Percentiles rank a stretch among this genome's conserved stretches.
Evolutionary conservation across 2,888 invertebrate species (phyloP).

Genomic region (Amiota communis): DNA sequence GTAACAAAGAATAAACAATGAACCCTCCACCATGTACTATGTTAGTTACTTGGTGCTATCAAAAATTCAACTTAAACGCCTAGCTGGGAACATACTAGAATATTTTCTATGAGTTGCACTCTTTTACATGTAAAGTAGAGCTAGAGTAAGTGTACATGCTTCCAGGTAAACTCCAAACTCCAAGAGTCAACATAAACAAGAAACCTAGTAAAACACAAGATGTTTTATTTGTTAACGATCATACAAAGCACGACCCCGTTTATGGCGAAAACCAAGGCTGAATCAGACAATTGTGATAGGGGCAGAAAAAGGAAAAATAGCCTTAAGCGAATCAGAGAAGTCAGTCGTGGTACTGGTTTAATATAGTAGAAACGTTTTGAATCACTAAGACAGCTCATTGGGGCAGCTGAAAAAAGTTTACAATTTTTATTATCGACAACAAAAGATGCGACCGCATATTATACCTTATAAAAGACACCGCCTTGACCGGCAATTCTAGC

Average conservation of each 20-base stretch:
- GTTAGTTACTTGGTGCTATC: slow-evolving; percentile 3
- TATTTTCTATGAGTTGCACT: slow-evolving; percentile 24
- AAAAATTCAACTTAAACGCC: not conserved
- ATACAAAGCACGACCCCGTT: slow-evolving; percentile 20
- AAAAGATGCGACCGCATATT: slow-evolving; percentile 45
- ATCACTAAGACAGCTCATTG: slow-evolving; percentile 4
- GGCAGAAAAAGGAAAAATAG: slow-evolving; percentile 1
- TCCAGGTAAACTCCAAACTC: slow-evolving; percentile 20
- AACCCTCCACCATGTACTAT: not conserved
- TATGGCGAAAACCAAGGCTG: slow-evolving; percentile 24
- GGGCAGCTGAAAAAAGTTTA: slow-evolving; percentile 51
- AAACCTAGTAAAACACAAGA: slow-evolving; percentile 28
- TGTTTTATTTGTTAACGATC: slow-evolving; percentile 33
- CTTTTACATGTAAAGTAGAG: too few species aligned
- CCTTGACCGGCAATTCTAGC: not conserved
- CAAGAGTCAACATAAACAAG: slow-evolving; percentile 28
- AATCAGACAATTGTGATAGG: not conserved
- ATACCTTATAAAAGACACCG: slow-evolving; percentile 26
- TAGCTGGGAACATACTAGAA: too few species aligned
- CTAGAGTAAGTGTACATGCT: not conserved
- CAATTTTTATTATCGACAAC: slow-evolving; percentile 60
- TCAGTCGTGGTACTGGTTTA: not conserved
- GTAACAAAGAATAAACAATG: slow-evolving; percentile 14
- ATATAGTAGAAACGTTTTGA: slow-evolving; percentile 11
- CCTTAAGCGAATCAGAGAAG: not conserved